Base-by-base conservation (phyloP, 2,888 invertebrate genomes). In the Athetis lepigone region DNA sequence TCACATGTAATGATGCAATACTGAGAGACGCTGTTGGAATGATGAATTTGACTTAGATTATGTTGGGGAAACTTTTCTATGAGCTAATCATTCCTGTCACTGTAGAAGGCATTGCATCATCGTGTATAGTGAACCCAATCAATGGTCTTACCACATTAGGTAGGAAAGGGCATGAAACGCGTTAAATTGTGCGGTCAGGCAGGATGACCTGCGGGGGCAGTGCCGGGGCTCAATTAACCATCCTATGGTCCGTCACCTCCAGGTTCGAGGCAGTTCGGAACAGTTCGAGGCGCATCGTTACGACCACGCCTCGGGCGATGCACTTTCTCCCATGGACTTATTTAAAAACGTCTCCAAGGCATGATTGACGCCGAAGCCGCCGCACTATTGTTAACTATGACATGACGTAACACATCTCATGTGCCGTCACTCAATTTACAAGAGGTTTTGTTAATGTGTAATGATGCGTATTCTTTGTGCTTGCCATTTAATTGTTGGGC, bases 401-500 rank as follows among this genome's bases (percentile, higher is more conserved):
- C 75, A 29, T 95, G 92, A 92, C 87, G 87, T 92, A 93, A 94
- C 85, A 83, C 82, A 90, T 90, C 90, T 87, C 88, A 91, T 87
- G 87, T 86, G 90, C 92, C 88, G 92, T 94, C 94, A 92, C 86
- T 94, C 93, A 92, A 88, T 90, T 89, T 89, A 90, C 82, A 89
- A 91, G 90, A 88, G 87, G 90, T 84, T 92, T 90, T 90, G 90
- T 91, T 92, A 90, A 91, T 92, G 88, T 93, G 87, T 92, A 92
- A 93, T 92, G 92, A 93, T 90, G 92, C 89, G 87, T 93, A 92
- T 92, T 92, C 89, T 91, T 84, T 87, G 85, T 85, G 88, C 85
- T 88, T 93, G 94, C 92, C 92, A 93, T 94, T 94, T 94, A 92
- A 92, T 92, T 90, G 91, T 94, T 89, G 85, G 77, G 92, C 90